phyloP scores from a whole-genome alignment of 2,113 vertebrate species.

The Forbesichthys agassizii region DNA sequence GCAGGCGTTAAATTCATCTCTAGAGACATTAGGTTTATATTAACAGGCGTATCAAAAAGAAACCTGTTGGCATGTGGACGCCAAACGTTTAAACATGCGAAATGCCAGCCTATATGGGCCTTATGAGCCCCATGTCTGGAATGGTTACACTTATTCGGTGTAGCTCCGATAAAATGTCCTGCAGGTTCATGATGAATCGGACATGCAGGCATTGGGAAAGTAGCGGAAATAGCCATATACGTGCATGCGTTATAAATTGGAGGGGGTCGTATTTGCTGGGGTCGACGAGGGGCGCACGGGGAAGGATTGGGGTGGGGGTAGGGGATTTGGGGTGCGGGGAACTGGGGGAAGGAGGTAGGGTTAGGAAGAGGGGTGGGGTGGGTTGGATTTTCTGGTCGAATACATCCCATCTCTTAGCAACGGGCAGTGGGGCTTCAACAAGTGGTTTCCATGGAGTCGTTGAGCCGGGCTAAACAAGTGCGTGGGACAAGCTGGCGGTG shows the following conservation, averaged over 20 bases:
- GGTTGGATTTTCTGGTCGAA: conserved; percentile 75
- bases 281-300: conserved; percentile 8
- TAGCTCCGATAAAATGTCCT: no score
- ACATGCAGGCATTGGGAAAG: not conserved
- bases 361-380: conserved; percentile 38
- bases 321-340: conserved; percentile 5
- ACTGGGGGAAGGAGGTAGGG: conserved; percentile 8
- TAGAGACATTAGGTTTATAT: no score
- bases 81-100: no score
- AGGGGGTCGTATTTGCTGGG: conserved; percentile 39
- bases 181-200: not conserved
- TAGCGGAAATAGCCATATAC: conserved; percentile 24
- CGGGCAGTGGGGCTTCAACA: conserved; percentile 78
- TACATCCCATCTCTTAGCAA: conserved; percentile 77
- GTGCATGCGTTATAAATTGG: not conserved
- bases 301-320: conserved; percentile 7
- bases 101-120: no score
- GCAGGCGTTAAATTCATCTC: not conserved
- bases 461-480: conserved; percentile 45
- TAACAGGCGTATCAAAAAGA: no score
- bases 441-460: conserved; percentile 75
- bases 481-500: conserved; percentile 48
- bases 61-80: no score
- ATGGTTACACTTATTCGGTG: no score
- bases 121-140: no score